Evolutionary conservation across 2,888 invertebrate species (phyloP), one percentile per base, ranked within the genome.

Genomic region (Dasypogon diadema): DNA sequence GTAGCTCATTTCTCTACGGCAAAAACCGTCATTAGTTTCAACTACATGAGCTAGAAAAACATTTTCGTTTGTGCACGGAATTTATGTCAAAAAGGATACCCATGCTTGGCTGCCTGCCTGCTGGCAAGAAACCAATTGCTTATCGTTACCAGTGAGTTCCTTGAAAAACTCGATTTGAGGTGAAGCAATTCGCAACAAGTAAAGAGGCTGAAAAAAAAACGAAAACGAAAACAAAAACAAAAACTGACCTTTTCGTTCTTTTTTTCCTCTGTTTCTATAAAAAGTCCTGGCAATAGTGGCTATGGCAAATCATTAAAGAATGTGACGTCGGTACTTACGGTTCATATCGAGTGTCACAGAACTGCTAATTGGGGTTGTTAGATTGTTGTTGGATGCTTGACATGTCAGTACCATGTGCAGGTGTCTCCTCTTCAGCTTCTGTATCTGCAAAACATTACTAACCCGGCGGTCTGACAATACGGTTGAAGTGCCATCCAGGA

Each of bases 321-420:
- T 2, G 10, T 22, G 8, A 48, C 21, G 48, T 48, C n/a, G 21
- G 74, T 79, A 90, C 92, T 91, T 83, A 92, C 91, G 87, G 82
- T 89, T 89, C 89, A 92, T 90, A 83, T 91, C 91, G 79, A 93
- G 85, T 56, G 89, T 88, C 79, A 92, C 89, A 77, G 91, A 90
- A 79, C 90, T 90, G 77, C 90, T 88, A 79, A 92, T 88, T 74
- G 92, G 92, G 74, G 88, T 84, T 55, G 91, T 90, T 81, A 89
- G 87, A 81, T 92, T 89, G 84, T 92, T 92, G 86, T 93, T 93
- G 79, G 88, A 87, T 54, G 92, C 92, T 81, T 89, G 88, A 83
- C 93, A 93, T 89, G 86, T 92, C 88, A 80, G 90, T 87, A 78
- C 85, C 85, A 85, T 86, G 82, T 91, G 90, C 76, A 92, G 89